A percentile compares a stretch with the other conserved stretches of the same genome.
These are phyloP conservation scores for Sphyrna mokarran DNA, from an alignment of 2,113 vertebrate species.

Conservation along the genomic window DNA sequence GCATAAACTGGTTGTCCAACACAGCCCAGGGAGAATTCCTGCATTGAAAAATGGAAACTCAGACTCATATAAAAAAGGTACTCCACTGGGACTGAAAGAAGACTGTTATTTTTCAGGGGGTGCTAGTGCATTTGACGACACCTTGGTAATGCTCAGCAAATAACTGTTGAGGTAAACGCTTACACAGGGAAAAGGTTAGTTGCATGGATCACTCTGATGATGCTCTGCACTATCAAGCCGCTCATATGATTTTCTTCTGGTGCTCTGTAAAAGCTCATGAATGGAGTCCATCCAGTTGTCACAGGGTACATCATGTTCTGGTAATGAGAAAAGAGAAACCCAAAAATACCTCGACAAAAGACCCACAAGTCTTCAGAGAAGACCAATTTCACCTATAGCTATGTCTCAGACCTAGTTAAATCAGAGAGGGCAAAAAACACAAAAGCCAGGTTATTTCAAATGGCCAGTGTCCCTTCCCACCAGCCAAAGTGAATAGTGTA, in stretches of 20 bases:
- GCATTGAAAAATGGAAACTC: neutral
- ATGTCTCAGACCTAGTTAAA: neutral
- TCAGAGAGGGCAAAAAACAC: neutral
- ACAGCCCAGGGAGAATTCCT: neutral
- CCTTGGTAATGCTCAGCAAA: neutral
- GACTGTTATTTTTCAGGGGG: neutral
- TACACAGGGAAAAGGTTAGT: neutral
- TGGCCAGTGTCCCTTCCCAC: too few relatives aligned
- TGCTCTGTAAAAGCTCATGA: slow-evolving; percentile 11
- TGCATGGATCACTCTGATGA: neutral
- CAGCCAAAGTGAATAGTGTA: too few relatives aligned
- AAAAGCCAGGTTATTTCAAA: too few relatives aligned
- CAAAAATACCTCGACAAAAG: neutral
- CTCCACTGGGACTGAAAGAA: neutral
- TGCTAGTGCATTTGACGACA: neutral
- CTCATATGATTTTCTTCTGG: neutral
- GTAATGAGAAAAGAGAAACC: neutral
- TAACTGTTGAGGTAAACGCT: neutral
- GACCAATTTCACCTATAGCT: neutral
- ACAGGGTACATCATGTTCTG: neutral
- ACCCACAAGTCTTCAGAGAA: neutral
- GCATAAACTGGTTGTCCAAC: neutral
- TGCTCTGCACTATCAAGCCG: neutral
- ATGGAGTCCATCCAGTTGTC: neutral
- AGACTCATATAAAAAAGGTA: neutral